phyloP scores from a whole-genome alignment of 1,140 invertebrate species.

The Drosophila watanabei region DNA sequence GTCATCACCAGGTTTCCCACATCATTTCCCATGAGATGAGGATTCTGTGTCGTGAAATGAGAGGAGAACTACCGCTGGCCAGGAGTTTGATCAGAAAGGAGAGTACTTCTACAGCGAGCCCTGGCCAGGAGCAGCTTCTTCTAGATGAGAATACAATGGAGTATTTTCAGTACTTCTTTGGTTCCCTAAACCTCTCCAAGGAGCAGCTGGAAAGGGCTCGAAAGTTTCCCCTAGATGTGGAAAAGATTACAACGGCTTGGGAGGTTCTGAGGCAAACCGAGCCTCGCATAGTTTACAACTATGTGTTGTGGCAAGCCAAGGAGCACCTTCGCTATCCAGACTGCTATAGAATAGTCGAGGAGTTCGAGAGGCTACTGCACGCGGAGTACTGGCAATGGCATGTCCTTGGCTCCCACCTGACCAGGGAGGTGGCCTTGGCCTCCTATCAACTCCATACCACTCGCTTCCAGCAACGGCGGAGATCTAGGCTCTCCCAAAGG shows the following conservation, averaged over 20 bases:
- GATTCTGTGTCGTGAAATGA: slow-evolving; percentile 64
- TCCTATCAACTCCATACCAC: slow-evolving; percentile 76
- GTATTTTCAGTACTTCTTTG: slow-evolving; percentile 66
- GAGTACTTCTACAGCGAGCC: background rate
- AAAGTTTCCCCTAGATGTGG: slow-evolving; percentile 57
- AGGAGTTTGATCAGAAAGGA: slow-evolving; percentile 23
- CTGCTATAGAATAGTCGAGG: slow-evolving; percentile 59
- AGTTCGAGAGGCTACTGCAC: slow-evolving; percentile 70
- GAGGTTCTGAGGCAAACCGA: slow-evolving; percentile 58
- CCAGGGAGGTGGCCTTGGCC: slow-evolving; percentile 69
- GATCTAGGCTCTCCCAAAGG: slow-evolving; percentile 35
- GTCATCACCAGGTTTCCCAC: slow-evolving; percentile 55
- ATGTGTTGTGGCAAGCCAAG: slow-evolving; percentile 70
- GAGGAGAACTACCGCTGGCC: slow-evolving; percentile 54
- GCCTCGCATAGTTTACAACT: slow-evolving; percentile 71
- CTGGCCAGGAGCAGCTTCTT: slow-evolving; percentile 38
- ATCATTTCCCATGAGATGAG: slow-evolving; percentile 67
- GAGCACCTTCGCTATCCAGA: slow-evolving; percentile 52
- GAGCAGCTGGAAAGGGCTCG: slow-evolving; percentile 55
- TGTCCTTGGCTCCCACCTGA: slow-evolving; percentile 46
- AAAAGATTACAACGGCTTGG: slow-evolving; percentile 47
- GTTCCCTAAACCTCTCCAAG: slow-evolving; percentile 47
- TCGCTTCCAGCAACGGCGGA: slow-evolving; percentile 66
- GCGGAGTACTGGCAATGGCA: slow-evolving; percentile 80
- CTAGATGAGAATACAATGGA: slow-evolving; percentile 66